A percentile compares a stretch with the other conserved stretches of the same genome.
These are phyloP conservation scores for Danio jaintianensis DNA, from an alignment of 2,797 vertebrate species.

Conservation along the genomic window DNA sequence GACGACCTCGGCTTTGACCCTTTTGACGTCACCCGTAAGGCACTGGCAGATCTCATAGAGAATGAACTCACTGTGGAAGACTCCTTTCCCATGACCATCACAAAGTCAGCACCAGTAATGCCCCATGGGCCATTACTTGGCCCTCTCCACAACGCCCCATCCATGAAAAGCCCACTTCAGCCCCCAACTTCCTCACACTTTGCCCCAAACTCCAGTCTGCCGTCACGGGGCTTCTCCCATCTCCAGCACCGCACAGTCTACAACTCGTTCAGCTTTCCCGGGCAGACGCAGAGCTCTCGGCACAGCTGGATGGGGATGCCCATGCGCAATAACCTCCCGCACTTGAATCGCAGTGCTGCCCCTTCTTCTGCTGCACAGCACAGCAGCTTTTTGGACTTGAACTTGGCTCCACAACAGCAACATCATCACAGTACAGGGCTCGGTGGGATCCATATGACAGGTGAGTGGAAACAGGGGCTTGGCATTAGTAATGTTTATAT, in stretches of 20 bases:
- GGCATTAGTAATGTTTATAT: not conserved
- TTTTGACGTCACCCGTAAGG: conserved; percentile 93
- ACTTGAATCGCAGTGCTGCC: conserved; percentile 89
- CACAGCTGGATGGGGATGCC: conserved; percentile 79
- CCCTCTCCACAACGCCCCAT: conserved; percentile 77
- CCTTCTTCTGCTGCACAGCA: conserved; percentile 79
- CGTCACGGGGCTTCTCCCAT: conserved; percentile 86
- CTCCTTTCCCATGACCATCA: conserved; percentile 74
- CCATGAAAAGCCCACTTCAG: conserved; percentile 50
- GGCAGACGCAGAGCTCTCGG: conserved; percentile 73
- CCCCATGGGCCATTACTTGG: conserved; percentile 82
- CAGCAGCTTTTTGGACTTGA: conserved; percentile 93
- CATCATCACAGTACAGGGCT: conserved; percentile 89
- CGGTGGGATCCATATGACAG: conserved; percentile 89
- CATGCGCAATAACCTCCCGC: conserved; percentile 84
- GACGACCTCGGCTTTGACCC: conserved; percentile 94
- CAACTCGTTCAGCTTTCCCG: conserved; percentile 88
- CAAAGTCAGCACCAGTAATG: conserved; percentile 74
- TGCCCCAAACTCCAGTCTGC: conserved; percentile 80
- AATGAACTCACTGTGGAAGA: conserved; percentile 93
- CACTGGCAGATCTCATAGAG: conserved; percentile 95
- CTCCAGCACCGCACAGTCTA: conserved; percentile 85
- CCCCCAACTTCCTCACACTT: conserved; percentile 83
- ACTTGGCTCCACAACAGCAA: conserved; percentile 84
- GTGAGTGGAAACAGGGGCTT: conserved; percentile 70